Evolutionary conservation across 2,113 vertebrate species (phyloP), one percentile per base, ranked within the genome.

Genomic region (Cyprinodon variegatus): DNA sequence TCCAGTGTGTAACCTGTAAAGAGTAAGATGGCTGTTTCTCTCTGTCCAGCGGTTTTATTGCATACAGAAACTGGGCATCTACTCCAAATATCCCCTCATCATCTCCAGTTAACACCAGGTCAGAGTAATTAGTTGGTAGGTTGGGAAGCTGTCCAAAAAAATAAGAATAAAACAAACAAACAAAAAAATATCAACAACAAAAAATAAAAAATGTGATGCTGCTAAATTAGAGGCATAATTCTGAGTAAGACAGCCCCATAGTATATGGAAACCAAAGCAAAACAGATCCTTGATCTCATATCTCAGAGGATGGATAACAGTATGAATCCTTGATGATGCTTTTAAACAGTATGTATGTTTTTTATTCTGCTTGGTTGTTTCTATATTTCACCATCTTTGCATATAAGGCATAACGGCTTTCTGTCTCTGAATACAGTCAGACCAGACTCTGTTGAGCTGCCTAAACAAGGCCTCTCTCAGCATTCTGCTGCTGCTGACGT

Each of bases 21-120:
- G 84, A 93, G 82, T 96, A 96, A 0, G 93, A 93, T 0, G 94
- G 94, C 66, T 95, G 94, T 65, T 95, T 95, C 74, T 97, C 96
- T 79, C 94, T 87, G 90, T 97, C 96, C 82, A 96, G 89, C 36
- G 95, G 91, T 62, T 93, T 94, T 39, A 92, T 91, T 36, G 94
- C 92, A 3, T 93, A 92, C 13, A 97, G 86, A 83, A 96, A 95
- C 48, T 93, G 94, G 29, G 88, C 76, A 60, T 97, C 96, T 5
- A 96, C 90, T 76, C 95, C 94, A 85, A 96, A 96, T 74, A 93
- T 95, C 4, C 93, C 93, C 68, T 95, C 94, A 46, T 88, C 85
- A 57, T 92, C 90, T 40, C 93, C 91, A 22, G 79, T 87, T 50
- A 94, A 86, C 39, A 84, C 86, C 78, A 96, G 71, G 62, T 95